Evolutionary conservation across 2,888 invertebrate genomes (phyloP).

Genomic region (Lasius fuliginosus): DNA sequence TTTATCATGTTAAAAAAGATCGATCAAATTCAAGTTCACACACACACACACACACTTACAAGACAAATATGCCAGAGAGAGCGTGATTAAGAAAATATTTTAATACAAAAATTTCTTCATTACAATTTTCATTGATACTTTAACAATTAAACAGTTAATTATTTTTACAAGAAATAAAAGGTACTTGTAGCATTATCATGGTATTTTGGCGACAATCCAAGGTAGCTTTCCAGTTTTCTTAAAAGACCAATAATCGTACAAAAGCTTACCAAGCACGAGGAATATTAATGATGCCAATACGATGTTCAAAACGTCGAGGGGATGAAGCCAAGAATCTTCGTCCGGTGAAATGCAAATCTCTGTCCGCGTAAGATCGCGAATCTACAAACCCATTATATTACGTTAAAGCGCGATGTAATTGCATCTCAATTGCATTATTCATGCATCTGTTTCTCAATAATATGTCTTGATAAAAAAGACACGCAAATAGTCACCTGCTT

Average conservation of each 20-base stretch:
- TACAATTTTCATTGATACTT: background rate
- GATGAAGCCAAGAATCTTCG: slow-evolving; percentile 88
- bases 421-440: slow-evolving; percentile 23
- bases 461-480: background rate
- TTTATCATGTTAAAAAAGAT: background rate
- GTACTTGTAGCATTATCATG: slow-evolving; percentile 84
- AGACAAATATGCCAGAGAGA: background rate
- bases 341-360: slow-evolving; percentile 89
- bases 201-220: slow-evolving; percentile 94
- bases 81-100: slow-evolving; percentile 7
- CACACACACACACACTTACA: background rate
- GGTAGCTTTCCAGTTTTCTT: slow-evolving; percentile 93
- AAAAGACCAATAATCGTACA: slow-evolving; percentile 94
- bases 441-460: background rate
- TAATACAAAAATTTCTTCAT: background rate
- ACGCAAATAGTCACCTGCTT: slow-evolving; percentile 87
- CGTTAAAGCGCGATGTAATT: slow-evolving; percentile 24
- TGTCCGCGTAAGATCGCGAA: slow-evolving; percentile 90
- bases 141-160: slow-evolving; percentile 1
- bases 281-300: slow-evolving; percentile 90
- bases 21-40: background rate
- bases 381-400: slow-evolving; percentile 84
- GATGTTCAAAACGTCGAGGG: slow-evolving; percentile 92
- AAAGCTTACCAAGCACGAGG: slow-evolving; percentile 91
- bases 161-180: background rate